A percentile compares a stretch with the other conserved stretches of the same genome.
phyloP scores from a whole-genome alignment of 2,888 invertebrate species.

The Andricus curvator region DNA sequence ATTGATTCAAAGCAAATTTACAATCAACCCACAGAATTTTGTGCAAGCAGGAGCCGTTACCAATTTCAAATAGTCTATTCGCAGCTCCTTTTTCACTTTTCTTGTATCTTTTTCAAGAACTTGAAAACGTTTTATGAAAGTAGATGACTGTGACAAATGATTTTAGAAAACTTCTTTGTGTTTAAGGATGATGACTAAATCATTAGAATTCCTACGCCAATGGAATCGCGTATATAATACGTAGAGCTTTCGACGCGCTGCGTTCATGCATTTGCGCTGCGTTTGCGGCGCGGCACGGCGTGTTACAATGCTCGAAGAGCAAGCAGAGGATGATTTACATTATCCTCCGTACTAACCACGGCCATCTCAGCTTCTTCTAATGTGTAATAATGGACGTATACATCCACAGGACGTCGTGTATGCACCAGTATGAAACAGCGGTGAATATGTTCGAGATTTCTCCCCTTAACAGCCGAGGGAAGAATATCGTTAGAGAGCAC shows the following conservation, averaged over 20 bases:
- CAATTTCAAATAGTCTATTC: no score
- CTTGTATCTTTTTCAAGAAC: background rate
- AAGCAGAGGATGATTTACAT: constrained; percentile 69
- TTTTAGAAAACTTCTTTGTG: background rate
- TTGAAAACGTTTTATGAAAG: background rate
- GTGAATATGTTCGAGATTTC: constrained; percentile 42
- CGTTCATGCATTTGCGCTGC: constrained; percentile 32
- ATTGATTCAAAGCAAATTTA: no score
- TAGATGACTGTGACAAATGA: background rate
- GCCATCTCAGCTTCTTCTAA: constrained; percentile 65
- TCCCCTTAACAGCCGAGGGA: constrained; percentile 47
- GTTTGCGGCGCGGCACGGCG: constrained; percentile 56
- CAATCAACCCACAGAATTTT: no score
- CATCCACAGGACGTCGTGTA: constrained; percentile 35
- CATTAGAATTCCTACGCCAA: constrained; percentile 31
- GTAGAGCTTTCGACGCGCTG: constrained; percentile 33
- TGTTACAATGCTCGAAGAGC: constrained; percentile 66
- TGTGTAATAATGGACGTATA: constrained; percentile 65
- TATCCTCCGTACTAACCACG: constrained; percentile 67
- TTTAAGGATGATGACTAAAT: background rate
- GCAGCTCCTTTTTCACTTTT: no score
- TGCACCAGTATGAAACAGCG: constrained; percentile 46
- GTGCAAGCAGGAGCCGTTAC: no score
- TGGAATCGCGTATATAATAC: constrained; percentile 23
- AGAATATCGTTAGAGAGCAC: constrained; percentile 66